Conservation (phyloP, 2,113 vertebrate genomes). For the Rattus rattus region DNA sequence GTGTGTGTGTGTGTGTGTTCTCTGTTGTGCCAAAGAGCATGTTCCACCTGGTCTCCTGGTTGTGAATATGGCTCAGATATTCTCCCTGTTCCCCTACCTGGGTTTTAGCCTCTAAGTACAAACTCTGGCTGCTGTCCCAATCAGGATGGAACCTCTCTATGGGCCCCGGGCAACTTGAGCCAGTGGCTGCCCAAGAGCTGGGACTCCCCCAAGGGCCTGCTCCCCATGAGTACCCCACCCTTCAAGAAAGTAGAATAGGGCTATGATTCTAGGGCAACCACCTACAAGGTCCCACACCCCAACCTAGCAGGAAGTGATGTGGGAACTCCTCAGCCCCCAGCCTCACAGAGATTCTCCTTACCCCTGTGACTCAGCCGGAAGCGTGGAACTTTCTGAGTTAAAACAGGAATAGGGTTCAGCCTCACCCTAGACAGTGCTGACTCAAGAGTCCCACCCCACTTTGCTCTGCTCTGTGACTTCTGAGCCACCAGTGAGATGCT, state of each 20-base stretch:
- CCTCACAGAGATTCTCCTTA: background rate
- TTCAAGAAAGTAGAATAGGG: background rate
- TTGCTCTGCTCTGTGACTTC: constrained; percentile 24
- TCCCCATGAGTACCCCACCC: background rate
- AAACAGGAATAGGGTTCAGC: constrained; percentile 47
- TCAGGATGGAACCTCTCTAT: background rate
- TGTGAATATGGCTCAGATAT: background rate
- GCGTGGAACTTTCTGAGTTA: background rate
- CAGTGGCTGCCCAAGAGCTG: background rate
- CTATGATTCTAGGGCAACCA: background rate
- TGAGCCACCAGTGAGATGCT: background rate
- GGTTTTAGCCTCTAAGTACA: background rate
- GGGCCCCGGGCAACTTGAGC: background rate
- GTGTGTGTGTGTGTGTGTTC: background rate
- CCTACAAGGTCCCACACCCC: background rate
- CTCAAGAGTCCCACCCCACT: constrained; percentile 64
- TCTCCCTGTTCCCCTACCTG: background rate
- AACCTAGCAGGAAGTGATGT: constrained; percentile 61
- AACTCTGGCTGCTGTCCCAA: background rate
- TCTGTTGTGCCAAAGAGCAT: background rate
- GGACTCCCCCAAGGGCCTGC: too few relatives aligned
- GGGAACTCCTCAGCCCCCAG: constrained; percentile 42
- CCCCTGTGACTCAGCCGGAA: constrained; percentile 71
- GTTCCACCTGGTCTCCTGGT: background rate
- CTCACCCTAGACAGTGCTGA: constrained; percentile 52